Evolutionary conservation across 2,888 invertebrate genomes (phyloP).

Genomic region (Leucophenga maculata): DNA sequence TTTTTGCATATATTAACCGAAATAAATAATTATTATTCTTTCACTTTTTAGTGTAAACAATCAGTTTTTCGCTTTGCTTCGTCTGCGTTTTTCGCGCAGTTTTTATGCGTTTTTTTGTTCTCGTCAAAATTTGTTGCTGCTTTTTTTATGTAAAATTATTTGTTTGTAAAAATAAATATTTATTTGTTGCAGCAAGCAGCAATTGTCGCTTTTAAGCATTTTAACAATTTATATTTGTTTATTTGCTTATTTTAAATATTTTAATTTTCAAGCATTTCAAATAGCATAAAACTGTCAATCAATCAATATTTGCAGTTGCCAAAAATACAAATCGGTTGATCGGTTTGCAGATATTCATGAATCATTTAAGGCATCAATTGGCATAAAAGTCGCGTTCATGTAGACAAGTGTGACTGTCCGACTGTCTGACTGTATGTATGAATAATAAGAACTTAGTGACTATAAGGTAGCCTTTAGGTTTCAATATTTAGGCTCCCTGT

Average conservation of each 20-base stretch:
- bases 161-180: constrained; percentile 24
- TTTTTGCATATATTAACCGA: constrained; percentile 13
- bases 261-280: constrained; percentile 9
- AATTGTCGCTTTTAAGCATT: not conserved
- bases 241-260: constrained; percentile 23
- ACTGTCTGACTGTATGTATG: no score
- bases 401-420: no score
- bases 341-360: no score
- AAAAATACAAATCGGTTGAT: no score
- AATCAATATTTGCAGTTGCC: constrained; percentile 37
- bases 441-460: no score
- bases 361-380: no score
- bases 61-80: not conserved
- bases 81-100: constrained; percentile 30
- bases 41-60: constrained; percentile 14
- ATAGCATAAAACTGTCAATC: constrained; percentile 47
- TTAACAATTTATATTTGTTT: not conserved
- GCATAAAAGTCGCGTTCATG: no score
- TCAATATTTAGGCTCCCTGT: no score
- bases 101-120: constrained; percentile 33
- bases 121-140: no score
- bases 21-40: constrained; percentile 23
- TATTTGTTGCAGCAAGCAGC: constrained; percentile 14
- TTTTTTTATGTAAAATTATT: constrained; percentile 12
- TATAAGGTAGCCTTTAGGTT: no score